phyloP scores from a whole-genome alignment of 2,797 vertebrate species.

The Notamacropus eugenii region DNA sequence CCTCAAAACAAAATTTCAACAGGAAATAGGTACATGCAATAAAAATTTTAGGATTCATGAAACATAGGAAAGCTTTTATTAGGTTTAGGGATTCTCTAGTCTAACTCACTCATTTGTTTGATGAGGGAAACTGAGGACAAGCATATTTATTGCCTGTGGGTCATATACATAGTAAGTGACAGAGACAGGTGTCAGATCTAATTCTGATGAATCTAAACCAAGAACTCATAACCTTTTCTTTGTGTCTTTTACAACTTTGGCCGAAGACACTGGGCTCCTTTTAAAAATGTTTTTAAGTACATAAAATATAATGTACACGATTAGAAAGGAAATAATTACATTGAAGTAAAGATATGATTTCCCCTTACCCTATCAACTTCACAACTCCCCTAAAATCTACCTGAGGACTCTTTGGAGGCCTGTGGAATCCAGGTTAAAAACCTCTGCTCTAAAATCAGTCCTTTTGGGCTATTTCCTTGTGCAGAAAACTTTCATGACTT shows the following conservation, averaged over 20 bases:
- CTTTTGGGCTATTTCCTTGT: background rate
- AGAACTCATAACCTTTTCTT: background rate
- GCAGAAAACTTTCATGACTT: background rate
- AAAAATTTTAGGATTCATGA: background rate
- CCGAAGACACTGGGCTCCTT: background rate
- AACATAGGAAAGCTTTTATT: background rate
- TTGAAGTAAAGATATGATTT: background rate
- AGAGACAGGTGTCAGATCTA: background rate
- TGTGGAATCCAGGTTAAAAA: background rate
- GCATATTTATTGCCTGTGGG: background rate
- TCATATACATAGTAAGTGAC: background rate
- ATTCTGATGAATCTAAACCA: background rate
- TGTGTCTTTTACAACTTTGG: background rate
- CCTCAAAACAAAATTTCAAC: background rate
- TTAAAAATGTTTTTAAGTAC: background rate
- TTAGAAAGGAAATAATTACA: background rate
- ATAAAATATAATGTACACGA: background rate
- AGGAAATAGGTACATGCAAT: background rate
- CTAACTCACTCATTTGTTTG: background rate
- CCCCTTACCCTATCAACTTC: background rate
- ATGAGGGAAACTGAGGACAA: background rate
- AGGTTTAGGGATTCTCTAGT: background rate
- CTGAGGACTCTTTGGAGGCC: background rate
- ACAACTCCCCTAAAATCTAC: background rate
- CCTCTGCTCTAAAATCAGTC: background rate